Conservation (phyloP, 2,113 vertebrate species). For the Riparia riparia region DNA sequence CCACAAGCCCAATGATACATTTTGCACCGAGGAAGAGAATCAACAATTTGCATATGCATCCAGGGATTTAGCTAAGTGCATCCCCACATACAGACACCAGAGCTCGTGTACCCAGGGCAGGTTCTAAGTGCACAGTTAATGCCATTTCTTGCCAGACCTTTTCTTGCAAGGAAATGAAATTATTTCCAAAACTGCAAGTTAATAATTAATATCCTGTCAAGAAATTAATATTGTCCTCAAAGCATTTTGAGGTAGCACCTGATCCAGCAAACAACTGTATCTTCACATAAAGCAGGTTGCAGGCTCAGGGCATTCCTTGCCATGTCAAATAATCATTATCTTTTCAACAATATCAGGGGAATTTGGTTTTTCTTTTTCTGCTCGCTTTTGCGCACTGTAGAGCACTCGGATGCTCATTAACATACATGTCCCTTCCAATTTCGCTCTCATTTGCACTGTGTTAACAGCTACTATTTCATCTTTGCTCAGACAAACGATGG, state of each 20-base stretch:
- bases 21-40: background rate
- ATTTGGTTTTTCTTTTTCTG: background rate
- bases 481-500: constrained; percentile 50
- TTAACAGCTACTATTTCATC: constrained; percentile 70
- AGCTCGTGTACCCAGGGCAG: background rate
- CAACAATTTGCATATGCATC: background rate
- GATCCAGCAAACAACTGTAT: background rate
- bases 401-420: constrained; percentile 52
- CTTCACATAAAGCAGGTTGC: background rate
- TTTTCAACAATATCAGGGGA: constrained; percentile 14
- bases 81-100: background rate
- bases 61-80: background rate
- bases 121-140: background rate
- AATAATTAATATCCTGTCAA: constrained; percentile 5
- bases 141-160: background rate
- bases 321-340: constrained; percentile 34
- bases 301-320: constrained; percentile 11
- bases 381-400: background rate
- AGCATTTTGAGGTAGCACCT: background rate
- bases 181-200: background rate
- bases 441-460: constrained; percentile 59
- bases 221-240: background rate
- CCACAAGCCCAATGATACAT: background rate
- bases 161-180: background rate
- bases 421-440: constrained; percentile 64